Evolutionary conservation across 1,140 invertebrate species (phyloP).

Genomic region (Dinoponera quadriceps): DNA sequence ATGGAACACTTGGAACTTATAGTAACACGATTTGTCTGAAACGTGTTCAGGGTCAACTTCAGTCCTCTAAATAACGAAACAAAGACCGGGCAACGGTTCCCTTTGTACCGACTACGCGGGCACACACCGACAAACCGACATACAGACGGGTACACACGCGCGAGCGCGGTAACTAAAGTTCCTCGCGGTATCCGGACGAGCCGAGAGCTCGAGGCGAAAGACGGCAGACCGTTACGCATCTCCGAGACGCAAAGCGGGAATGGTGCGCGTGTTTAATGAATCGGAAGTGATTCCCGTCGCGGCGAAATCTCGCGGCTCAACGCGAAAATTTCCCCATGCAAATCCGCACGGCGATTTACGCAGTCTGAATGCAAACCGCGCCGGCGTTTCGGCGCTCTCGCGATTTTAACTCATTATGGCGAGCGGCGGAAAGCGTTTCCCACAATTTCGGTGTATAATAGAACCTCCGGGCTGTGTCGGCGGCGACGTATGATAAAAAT

Average conservation of each 20-base stretch:
- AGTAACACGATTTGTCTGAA: too few relatives aligned
- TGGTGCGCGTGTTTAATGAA: slow-evolving; percentile 16
- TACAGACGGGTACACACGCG: too few relatives aligned
- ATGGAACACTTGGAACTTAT: too few relatives aligned
- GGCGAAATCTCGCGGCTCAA: neutral
- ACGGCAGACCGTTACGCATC: neutral
- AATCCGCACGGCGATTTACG: slow-evolving; percentile 6
- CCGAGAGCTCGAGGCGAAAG: neutral
- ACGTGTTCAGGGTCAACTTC: too few relatives aligned
- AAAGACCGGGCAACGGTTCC: too few relatives aligned
- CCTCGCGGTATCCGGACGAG: too few relatives aligned
- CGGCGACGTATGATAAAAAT: slow-evolving; percentile 67
- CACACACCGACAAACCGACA: too few relatives aligned
- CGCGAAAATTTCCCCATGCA: neutral
- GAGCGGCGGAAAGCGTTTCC: slow-evolving; percentile 10
- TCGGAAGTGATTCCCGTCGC: slow-evolving; percentile 14
- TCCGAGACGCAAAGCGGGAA: neutral
- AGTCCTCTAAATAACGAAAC: too few relatives aligned
- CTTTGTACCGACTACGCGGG: too few relatives aligned
- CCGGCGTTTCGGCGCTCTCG: neutral
- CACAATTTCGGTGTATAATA: slow-evolving; percentile 2
- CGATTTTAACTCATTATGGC: slow-evolving; percentile 46
- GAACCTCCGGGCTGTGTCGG: slow-evolving; percentile 10
- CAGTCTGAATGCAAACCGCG: slow-evolving; percentile 28
- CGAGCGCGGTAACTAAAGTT: too few relatives aligned